phyloP scores from a whole-genome alignment of 1,140 invertebrate species.

The Pseudobourletiella spinata region DNA sequence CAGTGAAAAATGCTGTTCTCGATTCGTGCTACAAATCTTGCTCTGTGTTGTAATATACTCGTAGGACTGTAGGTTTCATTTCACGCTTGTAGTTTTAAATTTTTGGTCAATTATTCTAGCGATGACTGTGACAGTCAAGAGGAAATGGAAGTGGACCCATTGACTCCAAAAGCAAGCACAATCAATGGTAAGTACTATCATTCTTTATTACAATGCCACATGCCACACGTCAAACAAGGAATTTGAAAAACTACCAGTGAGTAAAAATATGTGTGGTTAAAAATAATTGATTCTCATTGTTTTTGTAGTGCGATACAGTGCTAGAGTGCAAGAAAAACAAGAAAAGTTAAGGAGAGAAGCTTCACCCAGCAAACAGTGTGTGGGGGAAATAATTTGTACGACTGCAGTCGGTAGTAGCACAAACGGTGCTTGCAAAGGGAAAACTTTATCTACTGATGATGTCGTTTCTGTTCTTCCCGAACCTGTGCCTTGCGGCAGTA shows the following conservation, averaged over 20 bases:
- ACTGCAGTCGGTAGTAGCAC: no score
- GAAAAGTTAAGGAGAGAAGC: slow-evolving; percentile 31
- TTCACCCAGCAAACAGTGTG: slow-evolving; percentile 25
- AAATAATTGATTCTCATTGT: background rate
- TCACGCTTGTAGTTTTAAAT: background rate
- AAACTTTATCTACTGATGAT: background rate
- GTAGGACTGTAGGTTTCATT: background rate
- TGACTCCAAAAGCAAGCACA: slow-evolving; percentile 16
- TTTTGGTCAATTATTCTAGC: slow-evolving; percentile 2
- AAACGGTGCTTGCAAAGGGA: slow-evolving; percentile 9
- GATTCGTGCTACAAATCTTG: background rate
- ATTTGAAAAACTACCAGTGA: background rate
- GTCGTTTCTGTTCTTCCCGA: background rate
- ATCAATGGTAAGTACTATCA: slow-evolving; percentile 10
- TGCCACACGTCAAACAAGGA: background rate
- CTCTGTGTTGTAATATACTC: background rate
- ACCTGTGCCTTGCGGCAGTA: background rate
- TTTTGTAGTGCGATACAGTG: slow-evolving; percentile 22
- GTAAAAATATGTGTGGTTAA: background rate
- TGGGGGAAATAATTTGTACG: background rate
- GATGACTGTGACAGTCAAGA: slow-evolving; percentile 34
- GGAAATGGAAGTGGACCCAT: slow-evolving; percentile 17
- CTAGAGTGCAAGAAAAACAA: slow-evolving; percentile 34
- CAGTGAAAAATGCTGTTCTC: no score
- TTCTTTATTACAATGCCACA: background rate